Evolutionary conservation across 1,140 invertebrate genomes (phyloP), one percentile per base, ranked within the genome.

Genomic region (Magallana ariakensis): DNA sequence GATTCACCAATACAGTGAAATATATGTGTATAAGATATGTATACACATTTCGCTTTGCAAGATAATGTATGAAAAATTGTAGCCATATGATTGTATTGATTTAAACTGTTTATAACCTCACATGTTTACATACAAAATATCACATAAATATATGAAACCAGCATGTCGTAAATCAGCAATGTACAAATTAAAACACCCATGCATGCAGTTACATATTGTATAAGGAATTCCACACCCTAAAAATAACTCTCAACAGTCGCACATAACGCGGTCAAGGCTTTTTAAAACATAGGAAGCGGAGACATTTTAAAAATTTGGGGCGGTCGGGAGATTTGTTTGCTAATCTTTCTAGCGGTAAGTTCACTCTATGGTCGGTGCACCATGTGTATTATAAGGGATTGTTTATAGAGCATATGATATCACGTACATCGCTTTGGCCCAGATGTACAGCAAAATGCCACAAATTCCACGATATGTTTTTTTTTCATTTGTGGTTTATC

Each of bases 321-420:
- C 66, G 66, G 13, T 26, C n/a, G 22, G 22, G 33, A 75, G 22
- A 22, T 33, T 75, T 75, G 66, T 75, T 75, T 75, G 10, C 22
- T 26, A 33, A 75, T 22, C 22, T 75, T 75, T 10, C 22, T 26
- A 33, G 13, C 19, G 66, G 66, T 75, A 33, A 75, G 66, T 75
- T 33, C 22, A 26, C 22, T 13, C 11, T 75, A 26, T 22, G 11
- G 9, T 75, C 13, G 3, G 22, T 8, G 19, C 10, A 46, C 5
- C 33, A 46, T 46, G 33, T 46, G 5, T 70, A 22, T 1, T 9
- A 70, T n/a, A 9, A 19, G 6, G 66, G 1, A 9, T 26, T 22
- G 66, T 75, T 33, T 75, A 75, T 75, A 15, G 66, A 75, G 66
- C 58, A 19, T 9, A 62, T 62, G 19, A n/a, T 19, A 62, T 62